Evolutionary conservation across 2,797 vertebrate species (phyloP), one percentile per base, ranked within the genome.

Genomic region (Halcyon smyrnensis): DNA sequence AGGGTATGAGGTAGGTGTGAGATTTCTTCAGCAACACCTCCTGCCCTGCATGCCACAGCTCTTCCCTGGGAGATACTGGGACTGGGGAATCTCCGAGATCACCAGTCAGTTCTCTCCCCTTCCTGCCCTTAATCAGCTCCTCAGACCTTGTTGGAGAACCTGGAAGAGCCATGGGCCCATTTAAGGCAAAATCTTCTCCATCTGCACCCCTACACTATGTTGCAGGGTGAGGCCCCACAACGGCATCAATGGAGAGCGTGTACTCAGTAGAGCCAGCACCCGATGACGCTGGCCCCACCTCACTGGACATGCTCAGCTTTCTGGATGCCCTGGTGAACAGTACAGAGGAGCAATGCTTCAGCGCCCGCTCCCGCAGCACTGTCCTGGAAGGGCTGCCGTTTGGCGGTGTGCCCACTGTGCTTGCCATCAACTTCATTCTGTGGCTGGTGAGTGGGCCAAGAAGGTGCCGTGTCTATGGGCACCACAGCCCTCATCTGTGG

Each of bases 331-430:
- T 97, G 0, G 94, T 30, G 77, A 99, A 99, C 98, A 95, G 96
- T 90, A 98, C 99, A 0, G 97, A 79, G 5, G 98, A 98, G 7
- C 98, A 98, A 62, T 99, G 99, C 92, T 99, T 99, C 96, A 98
- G 95, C 6, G 96, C 98, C 11, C 98, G 98, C 65, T 98, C 98
- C 28, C 99, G 53, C 93, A 99, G 98, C 98, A 99, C 99, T 0
- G 99, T 99, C 78, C 98, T 99, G 67, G 99, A 99, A 96, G 99
- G 99, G 16, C 98, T 99, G 97, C 99, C 99, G 0, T 99, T 99
- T 0, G 99, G 99, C 3, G 99, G 99, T 0, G 97, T 99, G 73
- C 99, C 99, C 90, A 99, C 99, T 0, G 99, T 99, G 80, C 98
- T 99, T 1, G 75, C 98, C 95, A 98, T 99, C 97, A 99, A 99